Percentiles rank a stretch among this genome's conserved stretches.
Conservation (phyloP, 2,797 vertebrate species). For the Manis crassicaudata region DNA sequence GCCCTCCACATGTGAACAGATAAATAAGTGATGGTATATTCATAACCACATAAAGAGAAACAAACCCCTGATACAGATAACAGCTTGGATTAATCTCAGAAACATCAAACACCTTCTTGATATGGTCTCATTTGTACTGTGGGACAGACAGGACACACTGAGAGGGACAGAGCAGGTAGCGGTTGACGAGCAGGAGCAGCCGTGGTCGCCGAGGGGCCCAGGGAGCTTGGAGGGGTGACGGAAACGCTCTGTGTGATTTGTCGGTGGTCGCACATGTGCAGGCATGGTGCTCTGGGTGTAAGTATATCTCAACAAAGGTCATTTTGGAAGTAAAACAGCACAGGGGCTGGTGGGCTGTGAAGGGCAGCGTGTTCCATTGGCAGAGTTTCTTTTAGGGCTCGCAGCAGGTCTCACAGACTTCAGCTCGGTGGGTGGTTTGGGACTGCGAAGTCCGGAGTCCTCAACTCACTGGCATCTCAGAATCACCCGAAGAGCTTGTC, state of each 20-base stretch:
- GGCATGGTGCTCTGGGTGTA: neutral
- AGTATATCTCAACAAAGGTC: rapidly evolving
- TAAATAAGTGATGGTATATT: neutral
- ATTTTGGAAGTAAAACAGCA: neutral
- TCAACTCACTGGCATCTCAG: rapidly evolving
- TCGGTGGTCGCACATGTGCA: neutral
- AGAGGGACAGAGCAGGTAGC: neutral
- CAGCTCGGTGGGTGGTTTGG: neutral
- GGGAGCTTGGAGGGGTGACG: rapidly evolving
- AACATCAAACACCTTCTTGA: neutral
- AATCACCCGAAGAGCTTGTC: neutral
- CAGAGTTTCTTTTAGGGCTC: neutral
- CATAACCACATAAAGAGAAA: neutral
- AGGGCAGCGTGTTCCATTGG: too few species aligned
- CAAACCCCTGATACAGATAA: neutral
- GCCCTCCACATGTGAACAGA: neutral
- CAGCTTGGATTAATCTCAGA: neutral
- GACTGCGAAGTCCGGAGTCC: neutral
- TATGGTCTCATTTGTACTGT: neutral
- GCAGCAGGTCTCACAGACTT: rapidly evolving
- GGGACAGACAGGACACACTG: neutral
- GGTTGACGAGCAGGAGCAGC: neutral
- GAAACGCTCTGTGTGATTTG: rapidly evolving
- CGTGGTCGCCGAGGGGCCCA: neutral
- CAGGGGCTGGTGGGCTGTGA: rapidly evolving